Conservation (phyloP, 2,797 vertebrate genomes). For the Alauda arvensis region DNA sequence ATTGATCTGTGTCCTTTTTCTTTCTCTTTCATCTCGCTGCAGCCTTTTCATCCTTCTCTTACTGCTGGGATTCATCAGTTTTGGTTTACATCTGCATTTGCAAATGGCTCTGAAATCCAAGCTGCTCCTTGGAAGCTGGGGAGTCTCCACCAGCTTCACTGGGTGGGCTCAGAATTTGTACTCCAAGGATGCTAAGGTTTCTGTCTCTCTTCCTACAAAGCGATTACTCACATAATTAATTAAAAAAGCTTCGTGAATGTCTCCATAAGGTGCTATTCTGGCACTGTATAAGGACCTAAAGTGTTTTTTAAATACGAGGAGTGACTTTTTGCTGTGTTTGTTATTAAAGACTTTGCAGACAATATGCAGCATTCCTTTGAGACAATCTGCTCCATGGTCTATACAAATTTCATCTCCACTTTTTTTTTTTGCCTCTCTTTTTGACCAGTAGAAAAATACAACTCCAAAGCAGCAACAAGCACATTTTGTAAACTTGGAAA, state of each 20-base stretch:
- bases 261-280: background rate
- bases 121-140: background rate
- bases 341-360: background rate
- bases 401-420: background rate
- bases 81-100: background rate
- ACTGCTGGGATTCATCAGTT: background rate
- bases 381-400: background rate
- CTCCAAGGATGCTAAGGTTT: background rate
- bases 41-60: background rate
- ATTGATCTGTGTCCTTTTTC: background rate
- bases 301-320: background rate
- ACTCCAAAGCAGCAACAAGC: background rate
- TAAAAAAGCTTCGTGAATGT: background rate
- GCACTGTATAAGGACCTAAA: background rate
- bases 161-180: background rate
- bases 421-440: background rate
- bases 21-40: background rate
- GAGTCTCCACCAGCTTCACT: background rate
- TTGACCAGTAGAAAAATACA: background rate
- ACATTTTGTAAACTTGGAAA: background rate
- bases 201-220: background rate
- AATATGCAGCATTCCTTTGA: background rate
- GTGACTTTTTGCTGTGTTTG: background rate
- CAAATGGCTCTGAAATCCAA: background rate
- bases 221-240: background rate